These are phyloP conservation scores for Cebuella pygmaea DNA, from an alignment of 2,797 vertebrate genomes.

Conservation along the genomic window DNA sequence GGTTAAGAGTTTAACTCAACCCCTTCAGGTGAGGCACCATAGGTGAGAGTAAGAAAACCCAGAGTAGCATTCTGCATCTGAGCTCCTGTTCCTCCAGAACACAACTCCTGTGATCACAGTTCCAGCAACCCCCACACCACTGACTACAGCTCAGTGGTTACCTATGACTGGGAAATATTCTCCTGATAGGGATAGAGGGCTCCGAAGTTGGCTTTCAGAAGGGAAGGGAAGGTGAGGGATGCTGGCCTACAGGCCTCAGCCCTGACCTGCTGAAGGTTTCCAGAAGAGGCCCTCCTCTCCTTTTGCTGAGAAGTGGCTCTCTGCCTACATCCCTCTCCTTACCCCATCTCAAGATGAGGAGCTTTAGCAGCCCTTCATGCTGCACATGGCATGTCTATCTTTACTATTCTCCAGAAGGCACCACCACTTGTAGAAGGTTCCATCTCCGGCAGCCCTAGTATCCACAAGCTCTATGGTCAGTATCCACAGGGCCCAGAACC, in stretches of 20 bases:
- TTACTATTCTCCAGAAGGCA: neutral
- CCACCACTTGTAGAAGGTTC: neutral
- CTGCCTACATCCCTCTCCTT: accelerated
- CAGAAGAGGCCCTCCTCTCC: neutral
- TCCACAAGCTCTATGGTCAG: neutral
- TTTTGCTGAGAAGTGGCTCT: neutral
- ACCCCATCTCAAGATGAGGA: neutral
- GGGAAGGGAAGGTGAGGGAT: neutral
- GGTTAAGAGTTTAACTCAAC: neutral
- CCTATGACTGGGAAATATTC: too few relatives aligned
- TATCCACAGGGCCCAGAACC: neutral
- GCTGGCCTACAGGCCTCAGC: neutral
- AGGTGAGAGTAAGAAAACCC: neutral
- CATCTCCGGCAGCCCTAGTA: neutral
- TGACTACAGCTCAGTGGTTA: too few relatives aligned
- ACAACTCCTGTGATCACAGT: too few relatives aligned
- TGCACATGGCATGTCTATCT: neutral
- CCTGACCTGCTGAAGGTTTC: neutral
- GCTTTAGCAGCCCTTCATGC: neutral
- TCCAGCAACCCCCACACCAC: too few relatives aligned
- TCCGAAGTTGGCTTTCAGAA: neutral
- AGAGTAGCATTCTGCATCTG: too few relatives aligned
- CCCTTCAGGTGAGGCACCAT: neutral
- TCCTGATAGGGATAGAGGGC: too few relatives aligned
- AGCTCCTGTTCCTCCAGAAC: too few relatives aligned